Evolutionary conservation across 2,888 invertebrate species (phyloP).

Genomic region (Trichogramma dendrolimi): DNA sequence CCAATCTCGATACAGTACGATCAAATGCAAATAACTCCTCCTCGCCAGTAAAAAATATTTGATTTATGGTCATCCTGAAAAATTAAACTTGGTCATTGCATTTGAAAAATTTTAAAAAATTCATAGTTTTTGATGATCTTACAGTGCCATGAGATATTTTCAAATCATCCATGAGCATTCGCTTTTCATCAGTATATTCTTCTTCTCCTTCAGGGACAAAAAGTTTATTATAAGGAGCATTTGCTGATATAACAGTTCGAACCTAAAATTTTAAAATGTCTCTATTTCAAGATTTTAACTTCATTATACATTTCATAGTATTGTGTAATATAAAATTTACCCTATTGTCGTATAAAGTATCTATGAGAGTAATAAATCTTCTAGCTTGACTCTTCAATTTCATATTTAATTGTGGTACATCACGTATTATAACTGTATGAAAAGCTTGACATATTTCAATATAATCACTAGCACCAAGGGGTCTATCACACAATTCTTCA

Average conservation of each 20-base stretch:
- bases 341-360: conserved; percentile 91
- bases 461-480: conserved; percentile 93
- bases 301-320: conserved; percentile 9
- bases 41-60: conserved; percentile 94
- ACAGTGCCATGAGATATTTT: conserved; percentile 74
- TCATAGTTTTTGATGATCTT: conserved; percentile 42
- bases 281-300: conserved; percentile 8
- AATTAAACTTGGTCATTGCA: conserved; percentile 15
- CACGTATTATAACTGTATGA: conserved; percentile 88
- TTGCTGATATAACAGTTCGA: conserved; percentile 78
- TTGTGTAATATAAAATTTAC: conserved; percentile 51
- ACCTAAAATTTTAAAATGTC: conserved; percentile 53
- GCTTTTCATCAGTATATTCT: conserved; percentile 71
- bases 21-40: conserved; percentile 98
- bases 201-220: conserved; percentile 60
- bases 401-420: conserved; percentile 80
- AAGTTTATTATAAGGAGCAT: conserved; percentile 70
- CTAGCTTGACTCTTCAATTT: conserved; percentile 80
- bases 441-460: conserved; percentile 88
- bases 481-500: conserved; percentile 85
- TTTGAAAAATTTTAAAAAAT: conserved; percentile 10
- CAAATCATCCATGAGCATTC: conserved; percentile 93
- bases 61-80: conserved; percentile 70
- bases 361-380: conserved; percentile 93
- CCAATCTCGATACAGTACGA: conserved; percentile 84